Percentiles rank a stretch among this genome's conserved stretches.
Conservation (phyloP, 2,113 vertebrate genomes). For the Gambusia affinis region DNA sequence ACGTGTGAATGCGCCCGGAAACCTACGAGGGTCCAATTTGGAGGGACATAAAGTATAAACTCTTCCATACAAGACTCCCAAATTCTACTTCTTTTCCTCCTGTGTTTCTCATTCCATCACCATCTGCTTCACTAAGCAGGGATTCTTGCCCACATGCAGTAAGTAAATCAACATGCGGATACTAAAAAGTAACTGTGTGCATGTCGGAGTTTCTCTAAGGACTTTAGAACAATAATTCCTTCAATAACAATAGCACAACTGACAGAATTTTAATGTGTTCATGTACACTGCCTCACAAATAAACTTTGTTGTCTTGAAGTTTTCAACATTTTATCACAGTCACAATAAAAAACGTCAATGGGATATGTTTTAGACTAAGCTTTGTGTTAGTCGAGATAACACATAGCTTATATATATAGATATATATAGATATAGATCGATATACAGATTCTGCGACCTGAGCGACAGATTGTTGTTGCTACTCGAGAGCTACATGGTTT, state of each 20-base stretch:
- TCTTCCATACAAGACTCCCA: slow-evolving; percentile 38
- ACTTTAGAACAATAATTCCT: not conserved
- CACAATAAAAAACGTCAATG: too few species aligned
- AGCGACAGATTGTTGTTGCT: too few species aligned
- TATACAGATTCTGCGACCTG: too few species aligned
- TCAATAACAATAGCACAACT: not conserved
- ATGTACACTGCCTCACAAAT: not conserved
- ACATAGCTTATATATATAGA: too few species aligned
- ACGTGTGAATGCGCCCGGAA: slow-evolving; percentile 46
- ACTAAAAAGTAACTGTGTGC: slow-evolving; percentile 1
- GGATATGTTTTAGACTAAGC: too few species aligned
- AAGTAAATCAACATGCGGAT: slow-evolving; percentile 10
- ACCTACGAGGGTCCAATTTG: slow-evolving; percentile 62
- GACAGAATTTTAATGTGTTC: not conserved
- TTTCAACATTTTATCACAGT: not conserved
- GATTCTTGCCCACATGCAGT: slow-evolving; percentile 16
- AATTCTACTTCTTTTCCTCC: slow-evolving; percentile 6
- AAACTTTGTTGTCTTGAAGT: not conserved
- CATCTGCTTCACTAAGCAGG: slow-evolving; percentile 57
- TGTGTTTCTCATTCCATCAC: slow-evolving; percentile 26
- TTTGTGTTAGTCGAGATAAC: too few species aligned
- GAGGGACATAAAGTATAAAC: slow-evolving; percentile 63
- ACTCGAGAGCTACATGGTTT: too few species aligned
- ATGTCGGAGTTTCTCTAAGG: not conserved
- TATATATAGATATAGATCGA: too few species aligned